A percentile compares a stretch with the other conserved stretches of the same genome.
Conservation (phyloP, 2,113 vertebrate genomes). For the Neogobius melanostomus region DNA sequence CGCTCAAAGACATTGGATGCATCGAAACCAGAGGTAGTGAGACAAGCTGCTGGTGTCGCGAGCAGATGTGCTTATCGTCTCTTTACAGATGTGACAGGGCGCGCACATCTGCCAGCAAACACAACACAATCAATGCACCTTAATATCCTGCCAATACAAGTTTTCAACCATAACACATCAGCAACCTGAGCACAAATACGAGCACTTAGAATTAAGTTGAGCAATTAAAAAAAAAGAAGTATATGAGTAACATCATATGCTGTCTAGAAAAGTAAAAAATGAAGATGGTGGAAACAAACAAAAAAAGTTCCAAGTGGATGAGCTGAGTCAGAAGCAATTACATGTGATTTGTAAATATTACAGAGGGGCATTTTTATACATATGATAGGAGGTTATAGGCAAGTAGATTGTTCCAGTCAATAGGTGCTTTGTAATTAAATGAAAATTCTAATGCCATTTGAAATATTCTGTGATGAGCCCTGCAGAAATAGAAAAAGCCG, state of each 20-base stretch:
- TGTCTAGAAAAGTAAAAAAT: no score
- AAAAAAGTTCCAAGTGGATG: no score
- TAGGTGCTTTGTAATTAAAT: no score
- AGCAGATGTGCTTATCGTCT: not conserved
- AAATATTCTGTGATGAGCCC: not conserved
- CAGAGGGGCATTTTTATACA: no score
- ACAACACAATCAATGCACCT: not conserved
- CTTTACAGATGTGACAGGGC: not conserved
- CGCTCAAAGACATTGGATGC: not conserved
- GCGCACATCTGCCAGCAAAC: not conserved
- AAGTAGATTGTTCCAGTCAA: no score
- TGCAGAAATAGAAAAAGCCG: not conserved
- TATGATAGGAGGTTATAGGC: no score
- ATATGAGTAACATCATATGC: no score
- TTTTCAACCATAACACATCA: not conserved
- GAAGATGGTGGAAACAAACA: no score
- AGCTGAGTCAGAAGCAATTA: no score
- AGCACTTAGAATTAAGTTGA: not conserved
- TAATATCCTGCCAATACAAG: not conserved
- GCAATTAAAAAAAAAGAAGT: not conserved
- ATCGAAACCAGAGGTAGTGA: not conserved
- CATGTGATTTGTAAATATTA: no score
- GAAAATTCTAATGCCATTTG: not conserved
- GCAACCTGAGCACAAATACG: not conserved
- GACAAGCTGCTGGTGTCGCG: slow-evolving; percentile 6